Base-by-base conservation (phyloP, 2,888 invertebrate genomes). In the Phaonia tiefii region DNA sequence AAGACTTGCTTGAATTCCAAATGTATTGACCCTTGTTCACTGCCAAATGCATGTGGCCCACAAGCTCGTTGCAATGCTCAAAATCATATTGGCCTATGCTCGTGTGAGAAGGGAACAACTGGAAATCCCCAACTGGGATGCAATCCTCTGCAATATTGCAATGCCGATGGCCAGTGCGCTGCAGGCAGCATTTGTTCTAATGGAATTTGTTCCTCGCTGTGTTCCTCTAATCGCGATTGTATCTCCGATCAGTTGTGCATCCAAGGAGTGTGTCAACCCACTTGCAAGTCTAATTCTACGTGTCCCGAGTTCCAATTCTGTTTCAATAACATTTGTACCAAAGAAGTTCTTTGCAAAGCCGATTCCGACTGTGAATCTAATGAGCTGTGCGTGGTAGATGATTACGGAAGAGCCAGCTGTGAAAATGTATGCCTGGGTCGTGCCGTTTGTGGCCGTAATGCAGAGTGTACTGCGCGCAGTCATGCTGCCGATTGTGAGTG, bases 111-210 rank as follows among this genome's bases (percentile, higher is more conserved):
- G 25, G 97, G 97, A 56, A 95, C 93, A 83, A 96, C 96, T 0
- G 97, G 97, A 26, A 96, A 97, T 90, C 96, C 97, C 11, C 94
- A 95, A 79, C 92, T 96, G 80, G 97, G 97, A 13, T 97, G 97
- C 88, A 94, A 95, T 26, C 93, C 94, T 1, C 92, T 97, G 67
- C 96, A 96, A 85, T 96, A 96, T 86, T 98, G 98, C 87, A 94
- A 94, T 63, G 92, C 92, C 73, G 96, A 97, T 84, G 93, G 92
- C 49, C 96, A 96, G 88, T 98, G 98, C 88, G 94, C 96, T 0
- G 93, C 96, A 1, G 96, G 96, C 70, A 95, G 96, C 11, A 95
- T 94, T 86, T 97, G 97, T 87, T 93, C 95, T 79, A 95, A 95
- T 83, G 96, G 96, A 77, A 93, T 97, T 81, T 97, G 97, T 87